These are phyloP conservation scores for Lates calcarifer DNA, from an alignment of 2,113 vertebrate species.

Conservation along the genomic window DNA sequence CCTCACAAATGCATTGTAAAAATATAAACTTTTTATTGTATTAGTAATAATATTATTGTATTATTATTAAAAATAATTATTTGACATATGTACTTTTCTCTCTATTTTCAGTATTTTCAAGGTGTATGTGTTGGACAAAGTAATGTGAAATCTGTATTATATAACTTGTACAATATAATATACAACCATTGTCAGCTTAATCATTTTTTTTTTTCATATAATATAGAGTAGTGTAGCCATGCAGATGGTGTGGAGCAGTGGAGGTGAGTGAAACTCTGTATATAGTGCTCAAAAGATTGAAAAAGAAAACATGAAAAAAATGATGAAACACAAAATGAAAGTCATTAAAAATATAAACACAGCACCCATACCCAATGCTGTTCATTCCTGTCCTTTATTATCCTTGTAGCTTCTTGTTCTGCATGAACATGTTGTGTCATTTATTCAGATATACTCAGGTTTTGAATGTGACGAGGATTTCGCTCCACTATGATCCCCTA, in stretches of 20 bases:
- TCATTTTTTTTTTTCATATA: background rate
- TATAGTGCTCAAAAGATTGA: background rate
- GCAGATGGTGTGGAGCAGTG: background rate
- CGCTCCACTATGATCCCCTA: background rate
- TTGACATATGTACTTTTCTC: background rate
- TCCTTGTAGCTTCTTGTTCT: background rate
- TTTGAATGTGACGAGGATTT: background rate
- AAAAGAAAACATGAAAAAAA: background rate
- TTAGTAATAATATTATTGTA: too few species aligned
- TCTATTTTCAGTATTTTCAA: background rate
- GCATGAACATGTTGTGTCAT: slow-evolving; percentile 2
- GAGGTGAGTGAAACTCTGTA: background rate
- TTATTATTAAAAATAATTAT: background rate
- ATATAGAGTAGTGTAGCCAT: background rate
- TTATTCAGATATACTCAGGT: slow-evolving; percentile 9
- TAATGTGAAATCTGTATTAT: background rate
- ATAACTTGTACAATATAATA: background rate
- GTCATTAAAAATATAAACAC: background rate
- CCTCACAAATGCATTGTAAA: background rate
- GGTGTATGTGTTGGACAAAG: background rate
- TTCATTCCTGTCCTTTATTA: slow-evolving; percentile 10
- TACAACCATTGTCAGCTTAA: background rate
- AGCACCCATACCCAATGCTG: background rate
- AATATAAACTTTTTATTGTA: background rate
- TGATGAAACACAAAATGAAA: background rate